Base-by-base conservation (phyloP, 1,140 invertebrate species). In the Papilio aristodemus region DNA sequence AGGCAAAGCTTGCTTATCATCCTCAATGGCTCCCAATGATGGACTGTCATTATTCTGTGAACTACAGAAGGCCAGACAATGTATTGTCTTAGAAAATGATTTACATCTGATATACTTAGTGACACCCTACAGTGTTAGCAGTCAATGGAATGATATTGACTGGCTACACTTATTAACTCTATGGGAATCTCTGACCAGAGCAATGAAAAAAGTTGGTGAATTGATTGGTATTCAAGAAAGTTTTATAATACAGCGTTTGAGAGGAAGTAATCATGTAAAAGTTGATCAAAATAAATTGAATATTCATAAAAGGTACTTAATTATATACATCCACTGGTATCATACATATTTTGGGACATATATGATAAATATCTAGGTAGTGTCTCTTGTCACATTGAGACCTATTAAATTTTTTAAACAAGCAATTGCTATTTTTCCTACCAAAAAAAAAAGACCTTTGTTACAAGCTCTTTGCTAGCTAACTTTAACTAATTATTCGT, bases 71-170 rank as follows among this genome's bases (percentile, higher is more conserved):
- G 97, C 98, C 0, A 92, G 97, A 46, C 94, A 95, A 78, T 96
- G 95, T 79, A 96, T 99, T 86, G 97, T 98, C 0, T 91, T 99
- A 8, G 97, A 99, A 81, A 97, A 95, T 75, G 98, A 99, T 83
- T 92, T 99, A 0, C 99, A 99, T 90, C 93, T 99, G 37, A 94
- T 99, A 58, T 99, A 99, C 91, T 92, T 98, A 77, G 97, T 98
- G 1, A 98, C 97, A 4, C 97, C 97, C 0, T 96, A 97, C 67
- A 96, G 95, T 83, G 93, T 96, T 14, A 94, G 95, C 78, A 94
- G 94, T 82, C 95, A 97, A 78, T 95, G 96, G 91, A 92, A 93
- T 71, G 93, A 94, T 67, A 92, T 99, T 38, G 97, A 99, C 89
- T 99, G 98, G 98, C 93, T 97, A 82, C 93, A 95, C 69, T 97